phyloP scores from a whole-genome alignment of 2,888 invertebrate species.

The Spialia ferax region DNA sequence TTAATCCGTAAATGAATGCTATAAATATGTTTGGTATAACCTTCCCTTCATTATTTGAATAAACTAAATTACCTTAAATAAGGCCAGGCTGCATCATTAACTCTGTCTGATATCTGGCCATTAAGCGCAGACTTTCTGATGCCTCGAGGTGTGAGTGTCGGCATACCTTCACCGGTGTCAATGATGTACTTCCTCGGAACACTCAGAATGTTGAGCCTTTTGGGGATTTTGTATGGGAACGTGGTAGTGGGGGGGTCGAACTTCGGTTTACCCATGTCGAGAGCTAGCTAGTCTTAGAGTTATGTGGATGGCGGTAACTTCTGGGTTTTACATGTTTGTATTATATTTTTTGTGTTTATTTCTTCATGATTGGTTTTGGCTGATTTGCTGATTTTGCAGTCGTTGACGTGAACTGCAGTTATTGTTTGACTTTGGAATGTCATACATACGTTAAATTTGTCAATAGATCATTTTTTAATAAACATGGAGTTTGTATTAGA shows the following conservation, averaged over 20 bases:
- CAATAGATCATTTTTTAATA: not conserved
- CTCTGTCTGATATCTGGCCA: slow-evolving; percentile 58
- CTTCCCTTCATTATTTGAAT: not conserved
- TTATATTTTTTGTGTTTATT: slow-evolving; percentile 46
- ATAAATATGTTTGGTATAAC: too few species aligned
- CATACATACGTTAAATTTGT: slow-evolving; percentile 46
- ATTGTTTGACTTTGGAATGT: slow-evolving; percentile 36
- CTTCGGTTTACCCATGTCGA: slow-evolving; percentile 63
- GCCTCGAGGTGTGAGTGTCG: slow-evolving; percentile 58
- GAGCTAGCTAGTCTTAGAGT: slow-evolving; percentile 59
- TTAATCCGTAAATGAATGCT: too few species aligned
- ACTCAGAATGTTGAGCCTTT: slow-evolving; percentile 65
- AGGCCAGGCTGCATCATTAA: slow-evolving; percentile 72
- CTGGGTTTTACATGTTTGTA: slow-evolving; percentile 49
- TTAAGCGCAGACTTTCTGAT: slow-evolving; percentile 66
- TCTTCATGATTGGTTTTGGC: slow-evolving; percentile 50
- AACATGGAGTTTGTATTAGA: not conserved
- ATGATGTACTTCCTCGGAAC: slow-evolving; percentile 59
- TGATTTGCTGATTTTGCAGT: slow-evolving; percentile 32
- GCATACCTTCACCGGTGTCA: slow-evolving; percentile 65
- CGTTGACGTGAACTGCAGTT: slow-evolving; percentile 19
- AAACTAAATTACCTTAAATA: slow-evolving; percentile 63
- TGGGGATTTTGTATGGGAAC: slow-evolving; percentile 66
- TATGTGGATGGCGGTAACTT: slow-evolving; percentile 44
- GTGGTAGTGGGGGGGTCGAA: slow-evolving; percentile 61